Base-by-base conservation (phyloP, 2,888 invertebrate species). In the Eumacrocentrus americanus region DNA sequence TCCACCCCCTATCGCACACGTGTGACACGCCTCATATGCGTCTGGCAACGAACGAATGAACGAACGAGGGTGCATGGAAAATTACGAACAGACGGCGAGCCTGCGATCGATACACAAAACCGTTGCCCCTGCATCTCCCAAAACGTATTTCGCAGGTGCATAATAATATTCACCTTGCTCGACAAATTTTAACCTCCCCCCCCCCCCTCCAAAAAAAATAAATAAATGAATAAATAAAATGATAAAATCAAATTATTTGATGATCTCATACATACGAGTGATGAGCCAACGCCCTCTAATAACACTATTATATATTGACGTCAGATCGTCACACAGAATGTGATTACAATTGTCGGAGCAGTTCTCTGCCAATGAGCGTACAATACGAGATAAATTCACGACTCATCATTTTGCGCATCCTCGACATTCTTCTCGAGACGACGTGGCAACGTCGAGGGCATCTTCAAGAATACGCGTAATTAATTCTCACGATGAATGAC, bases 401-500 rank as follows among this genome's bases (percentile, higher is more conserved):
- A 42, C 20, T 42, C 42, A 20, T 42, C 42, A 42, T 20, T 9
- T 11, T 20, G 18, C 20, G 42, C 42, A 42, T 42, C 42, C 42
- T 42, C 42, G 7, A 20, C 42, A 42, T 42, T 42, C 42, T 42
- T 46, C 7, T 46, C 23, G 6, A 18, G 4, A 23, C 12, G 12
- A n/a, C 7, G 25, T 46, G 46, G 46, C 46, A 46, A 46, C 46
- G 25, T 46, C 12, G 40, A 12, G 14, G 14, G 14, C 23, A 23
- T 12, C 25, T 46, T 46, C n/a, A 25, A 23, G n/a, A 23, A 42
- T 42, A 42, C 25, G 37, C 47, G 40, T 54, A 60, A 60, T 60
- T 60, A 60, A 60, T 60, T 38, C 54, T 16, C 12, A 16, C 25
- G 44, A 54, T 60, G 40, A 54, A 54, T 60, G 54, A 60, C 48